phyloP scores from a whole-genome alignment of 2,888 invertebrate genomes.

The Epistrophe grossulariae region DNA sequence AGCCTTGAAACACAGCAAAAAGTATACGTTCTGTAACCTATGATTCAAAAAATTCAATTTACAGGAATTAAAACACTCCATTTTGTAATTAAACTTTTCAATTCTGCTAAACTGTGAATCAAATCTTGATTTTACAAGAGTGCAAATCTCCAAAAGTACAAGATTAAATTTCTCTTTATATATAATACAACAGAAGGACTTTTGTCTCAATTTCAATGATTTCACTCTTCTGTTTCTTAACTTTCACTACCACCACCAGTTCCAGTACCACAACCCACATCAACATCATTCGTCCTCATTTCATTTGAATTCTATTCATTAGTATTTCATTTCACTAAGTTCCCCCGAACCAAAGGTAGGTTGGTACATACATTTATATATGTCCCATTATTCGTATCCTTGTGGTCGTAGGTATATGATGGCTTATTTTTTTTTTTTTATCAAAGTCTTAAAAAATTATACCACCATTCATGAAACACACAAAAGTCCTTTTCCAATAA shows the following conservation, averaged over 20 bases:
- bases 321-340: conserved; percentile 61
- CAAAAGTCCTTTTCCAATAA: conserved; percentile 64
- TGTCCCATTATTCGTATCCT: conserved; percentile 51
- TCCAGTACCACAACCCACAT: neutral
- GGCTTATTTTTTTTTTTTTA: conserved; percentile 65
- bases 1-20: too few relatives aligned
- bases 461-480: conserved; percentile 77
- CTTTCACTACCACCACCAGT: conserved; percentile 12
- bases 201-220: conserved; percentile 34
- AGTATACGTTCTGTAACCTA: too few relatives aligned
- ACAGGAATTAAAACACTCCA: neutral
- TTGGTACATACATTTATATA: neutral
- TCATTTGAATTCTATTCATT: conserved; percentile 76
- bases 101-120: conserved; percentile 40
- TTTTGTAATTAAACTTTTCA: neutral
- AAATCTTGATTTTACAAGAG: conserved; percentile 60
- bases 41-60: neutral
- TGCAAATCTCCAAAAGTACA: conserved; percentile 50
- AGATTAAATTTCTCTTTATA: conserved; percentile 34
- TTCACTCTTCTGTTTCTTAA: neutral
- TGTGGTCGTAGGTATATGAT: conserved; percentile 35
- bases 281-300: conserved; percentile 43
- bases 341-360: conserved; percentile 52
- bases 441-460: conserved; percentile 78
- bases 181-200: neutral